phyloP scores from a whole-genome alignment of 1,140 invertebrate genomes.

The Grapholita molesta region DNA sequence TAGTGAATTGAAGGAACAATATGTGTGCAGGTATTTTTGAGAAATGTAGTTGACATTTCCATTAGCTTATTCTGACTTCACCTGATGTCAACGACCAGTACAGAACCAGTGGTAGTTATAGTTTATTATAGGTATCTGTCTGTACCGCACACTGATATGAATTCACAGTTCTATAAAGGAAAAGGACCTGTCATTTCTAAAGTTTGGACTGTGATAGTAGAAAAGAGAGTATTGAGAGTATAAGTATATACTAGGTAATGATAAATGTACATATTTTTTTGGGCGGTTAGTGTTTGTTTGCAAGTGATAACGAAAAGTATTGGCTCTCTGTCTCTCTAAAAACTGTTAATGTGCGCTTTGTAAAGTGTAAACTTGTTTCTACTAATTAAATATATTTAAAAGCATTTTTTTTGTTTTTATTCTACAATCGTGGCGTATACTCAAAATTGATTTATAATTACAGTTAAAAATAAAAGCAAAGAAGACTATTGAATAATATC shows the following conservation, averaged over 20 bases:
- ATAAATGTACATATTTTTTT: conserved; percentile 13
- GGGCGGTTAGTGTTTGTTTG: background rate
- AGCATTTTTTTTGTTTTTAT: background rate
- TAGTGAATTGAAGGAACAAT: no score
- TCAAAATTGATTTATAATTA: background rate
- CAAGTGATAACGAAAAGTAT: conserved; percentile 3
- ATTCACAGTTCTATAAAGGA: background rate
- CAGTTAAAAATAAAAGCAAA: no score
- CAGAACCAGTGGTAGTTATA: no score
- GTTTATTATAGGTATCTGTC: no score
- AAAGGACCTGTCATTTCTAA: background rate
- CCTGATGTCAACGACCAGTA: no score
- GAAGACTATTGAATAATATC: no score
- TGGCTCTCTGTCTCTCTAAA: conserved; percentile 8
- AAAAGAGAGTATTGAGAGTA: conserved; percentile 13
- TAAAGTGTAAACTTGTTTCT: conserved; percentile 9
- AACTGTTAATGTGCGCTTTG: conserved; percentile 9
- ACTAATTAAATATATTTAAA: conserved; percentile 11
- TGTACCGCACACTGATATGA: no score
- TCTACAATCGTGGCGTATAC: background rate
- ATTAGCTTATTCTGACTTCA: no score
- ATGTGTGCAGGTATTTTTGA: no score
- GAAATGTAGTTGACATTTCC: no score
- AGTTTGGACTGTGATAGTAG: conserved; percentile 14
- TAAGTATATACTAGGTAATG: conserved; percentile 2